These are phyloP conservation scores for Chrysemys picta DNA, from an alignment of 2,113 vertebrate species.

Conservation along the genomic window DNA sequence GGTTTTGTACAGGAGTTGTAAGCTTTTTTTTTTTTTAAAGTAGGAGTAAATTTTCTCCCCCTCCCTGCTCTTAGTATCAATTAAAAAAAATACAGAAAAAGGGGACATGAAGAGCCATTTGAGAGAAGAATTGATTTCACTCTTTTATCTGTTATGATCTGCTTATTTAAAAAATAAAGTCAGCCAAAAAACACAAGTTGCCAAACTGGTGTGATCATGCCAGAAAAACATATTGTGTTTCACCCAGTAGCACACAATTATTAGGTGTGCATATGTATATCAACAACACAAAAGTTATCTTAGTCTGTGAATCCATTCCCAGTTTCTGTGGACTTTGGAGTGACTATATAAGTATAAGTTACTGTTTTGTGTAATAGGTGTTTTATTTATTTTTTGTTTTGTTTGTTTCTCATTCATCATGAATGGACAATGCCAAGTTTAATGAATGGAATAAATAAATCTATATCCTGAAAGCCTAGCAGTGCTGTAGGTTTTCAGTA, in stretches of 20 bases:
- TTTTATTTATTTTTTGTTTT: not conserved
- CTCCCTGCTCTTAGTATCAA: not conserved
- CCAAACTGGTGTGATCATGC: not conserved
- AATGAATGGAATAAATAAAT: not conserved
- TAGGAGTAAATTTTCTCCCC: not conserved
- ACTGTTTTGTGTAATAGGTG: not conserved
- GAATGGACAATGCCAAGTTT: not conserved
- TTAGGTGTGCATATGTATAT: not conserved
- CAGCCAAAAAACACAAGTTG: not conserved
- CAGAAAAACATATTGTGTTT: not conserved
- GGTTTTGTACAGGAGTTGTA: not conserved
- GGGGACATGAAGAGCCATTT: not conserved
- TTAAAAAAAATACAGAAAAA: not conserved
- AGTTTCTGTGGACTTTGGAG: not conserved
- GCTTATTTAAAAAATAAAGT: not conserved
- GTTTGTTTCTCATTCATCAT: not conserved
- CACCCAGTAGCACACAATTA: not conserved
- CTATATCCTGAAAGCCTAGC: not conserved
- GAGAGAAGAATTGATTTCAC: not conserved
- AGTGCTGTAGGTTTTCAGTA: not conserved
- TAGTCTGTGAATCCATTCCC: not conserved
- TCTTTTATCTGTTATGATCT: not conserved
- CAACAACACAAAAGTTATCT: not conserved
- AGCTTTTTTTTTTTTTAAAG: not conserved
- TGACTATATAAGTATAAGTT: not conserved